Evolutionary conservation across 2,113 vertebrate genomes (phyloP).

Genomic region (Cygnus buccinator): DNA sequence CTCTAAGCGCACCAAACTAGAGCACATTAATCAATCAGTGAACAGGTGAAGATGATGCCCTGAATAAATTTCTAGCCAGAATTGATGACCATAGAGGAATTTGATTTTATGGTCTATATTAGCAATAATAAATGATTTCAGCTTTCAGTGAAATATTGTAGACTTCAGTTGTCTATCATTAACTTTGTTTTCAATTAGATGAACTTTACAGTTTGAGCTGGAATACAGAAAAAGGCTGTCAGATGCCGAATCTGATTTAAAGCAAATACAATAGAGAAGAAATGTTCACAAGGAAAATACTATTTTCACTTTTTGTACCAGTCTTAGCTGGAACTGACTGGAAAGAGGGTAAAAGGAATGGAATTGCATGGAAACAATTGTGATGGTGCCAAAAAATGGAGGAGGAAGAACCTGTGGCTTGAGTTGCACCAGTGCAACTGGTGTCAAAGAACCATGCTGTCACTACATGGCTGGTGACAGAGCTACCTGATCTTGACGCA

Average conservation of each 20-base stretch:
- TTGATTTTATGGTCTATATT: conserved; percentile 58
- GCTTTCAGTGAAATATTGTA: conserved; percentile 5
- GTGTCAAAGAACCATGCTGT: background rate
- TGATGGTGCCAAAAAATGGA: background rate
- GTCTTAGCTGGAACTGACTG: background rate
- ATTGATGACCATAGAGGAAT: conserved; percentile 52
- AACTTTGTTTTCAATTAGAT: conserved; percentile 31
- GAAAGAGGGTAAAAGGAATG: background rate
- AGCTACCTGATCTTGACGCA: background rate
- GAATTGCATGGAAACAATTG: background rate
- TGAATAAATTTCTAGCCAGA: conserved; percentile 64
- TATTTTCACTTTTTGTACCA: background rate
- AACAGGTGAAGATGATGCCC: conserved; percentile 57
- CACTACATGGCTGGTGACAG: background rate
- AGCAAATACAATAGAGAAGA: background rate
- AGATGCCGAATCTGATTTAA: background rate
- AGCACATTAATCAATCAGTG: conserved; percentile 53
- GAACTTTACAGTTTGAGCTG: background rate
- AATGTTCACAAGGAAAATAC: background rate
- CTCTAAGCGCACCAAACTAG: conserved; percentile 6
- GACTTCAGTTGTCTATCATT: conserved; percentile 10
- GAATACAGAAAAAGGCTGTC: background rate
- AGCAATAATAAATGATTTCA: conserved; percentile 54
- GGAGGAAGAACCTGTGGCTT: background rate
- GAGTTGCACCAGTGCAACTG: background rate